phyloP scores from a whole-genome alignment of 2,113 vertebrate genomes.

The Hylia prasina region DNA sequence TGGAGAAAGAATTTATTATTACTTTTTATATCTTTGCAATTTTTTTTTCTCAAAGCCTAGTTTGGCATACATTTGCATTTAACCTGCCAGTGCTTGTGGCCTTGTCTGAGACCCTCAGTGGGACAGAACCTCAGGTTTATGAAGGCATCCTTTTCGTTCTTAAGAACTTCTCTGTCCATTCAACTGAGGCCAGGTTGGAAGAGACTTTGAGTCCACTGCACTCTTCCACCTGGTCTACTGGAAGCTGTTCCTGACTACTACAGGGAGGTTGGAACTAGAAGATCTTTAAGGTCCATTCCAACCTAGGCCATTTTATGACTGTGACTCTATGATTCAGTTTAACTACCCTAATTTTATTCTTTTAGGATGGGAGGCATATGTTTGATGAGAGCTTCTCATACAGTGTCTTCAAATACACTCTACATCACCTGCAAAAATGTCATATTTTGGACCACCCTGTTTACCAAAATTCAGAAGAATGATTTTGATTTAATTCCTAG shows the following conservation, averaged over 20 bases:
- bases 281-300: not conserved
- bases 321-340: not conserved
- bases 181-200: not conserved
- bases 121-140: not conserved
- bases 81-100: not conserved
- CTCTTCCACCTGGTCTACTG: not conserved
- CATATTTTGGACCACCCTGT: accelerated
- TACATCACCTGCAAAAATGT: not conserved
- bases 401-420: not conserved
- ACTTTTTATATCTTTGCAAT: not conserved
- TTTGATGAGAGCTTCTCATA: not conserved
- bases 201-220: not conserved
- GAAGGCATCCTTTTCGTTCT: not conserved
- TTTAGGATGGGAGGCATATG: accelerated
- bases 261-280: not conserved
- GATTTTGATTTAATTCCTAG: not conserved
- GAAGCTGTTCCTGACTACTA: not conserved
- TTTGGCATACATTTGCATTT: not conserved
- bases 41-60: not conserved
- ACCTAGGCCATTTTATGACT: not conserved
- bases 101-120: not conserved
- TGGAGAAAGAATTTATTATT: constrained; percentile 43
- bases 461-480: not conserved
- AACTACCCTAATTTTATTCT: not conserved
- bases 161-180: not conserved